Base-by-base conservation (phyloP, 1,140 invertebrate genomes). In the Trachymyrmex cornetzi region DNA sequence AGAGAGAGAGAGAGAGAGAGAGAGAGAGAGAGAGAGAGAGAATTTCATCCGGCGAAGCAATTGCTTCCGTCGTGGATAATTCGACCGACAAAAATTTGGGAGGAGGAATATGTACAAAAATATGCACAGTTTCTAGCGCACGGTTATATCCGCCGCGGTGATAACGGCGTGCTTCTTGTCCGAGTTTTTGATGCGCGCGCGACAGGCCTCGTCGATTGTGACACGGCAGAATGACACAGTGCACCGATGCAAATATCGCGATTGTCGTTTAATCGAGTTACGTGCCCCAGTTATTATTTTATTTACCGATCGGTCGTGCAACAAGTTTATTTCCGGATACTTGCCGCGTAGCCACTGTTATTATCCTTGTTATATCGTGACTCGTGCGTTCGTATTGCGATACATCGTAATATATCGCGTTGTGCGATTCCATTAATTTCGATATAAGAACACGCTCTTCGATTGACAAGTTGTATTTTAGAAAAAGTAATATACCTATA, bases 221-320 rank as follows among this genome's bases (percentile, higher is more conserved):
- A 82, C 80, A 82, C 77, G 48, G 48, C 48, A 11, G 30, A 77
- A 77, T 77, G 74, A 61, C 38, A 22, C 27, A 16, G 55, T 34
- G 69, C 80, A 34, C 19, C 80, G 77, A 24, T 34, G 55, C n/a
- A 75, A 69, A 84, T 75, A 84, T 75, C 80, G 80, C 69, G 69
- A 84, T 63, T 61, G 69, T 84, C 69, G 67, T 75, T 84, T 84
- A 84, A 84, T 84, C 80, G 80, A 84, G 69, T 84, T 75, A 75
- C 38, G 69, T 84, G 69, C 38, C 38, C 34, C 55, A 61, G 80
- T 75, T 84, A 84, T 74, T 75, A 75, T 84, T 84, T 84, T 84
- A 84, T 84, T 75, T 75, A 34, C 50, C 80, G 69, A 84, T 63
- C 44, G 77, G 48, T 48, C 80, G 69, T n/a, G 80, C 80, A 84